Evolutionary conservation across 2,888 invertebrate genomes (phyloP).

Genomic region (Augiades crinisus): DNA sequence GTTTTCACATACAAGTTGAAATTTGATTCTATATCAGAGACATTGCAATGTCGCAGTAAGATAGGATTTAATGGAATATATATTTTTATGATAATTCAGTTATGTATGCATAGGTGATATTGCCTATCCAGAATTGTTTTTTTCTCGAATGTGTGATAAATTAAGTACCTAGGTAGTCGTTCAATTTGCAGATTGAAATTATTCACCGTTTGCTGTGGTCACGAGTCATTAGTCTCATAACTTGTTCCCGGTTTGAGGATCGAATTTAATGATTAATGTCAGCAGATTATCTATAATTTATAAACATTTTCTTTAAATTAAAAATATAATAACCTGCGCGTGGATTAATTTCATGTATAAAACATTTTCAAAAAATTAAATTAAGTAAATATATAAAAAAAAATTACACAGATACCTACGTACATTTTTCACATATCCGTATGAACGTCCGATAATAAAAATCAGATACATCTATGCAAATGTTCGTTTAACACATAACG

Average conservation of each 20-base stretch:
- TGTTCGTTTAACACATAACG: conserved; percentile 9
- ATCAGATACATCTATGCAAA: conserved; percentile 25
- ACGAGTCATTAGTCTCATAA: neutral
- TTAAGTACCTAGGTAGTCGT: too few relatives aligned
- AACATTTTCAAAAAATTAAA: neutral
- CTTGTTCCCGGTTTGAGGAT: neutral
- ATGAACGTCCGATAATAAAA: conserved; percentile 20
- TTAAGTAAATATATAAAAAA: neutral
- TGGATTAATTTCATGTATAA: neutral
- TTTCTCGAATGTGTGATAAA: too few relatives aligned
- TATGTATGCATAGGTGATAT: too few relatives aligned
- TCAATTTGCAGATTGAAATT: neutral
- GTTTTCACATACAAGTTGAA: too few relatives aligned
- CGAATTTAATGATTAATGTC: neutral
- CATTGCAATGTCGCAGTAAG: too few relatives aligned
- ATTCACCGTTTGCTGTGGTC: neutral
- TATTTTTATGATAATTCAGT: too few relatives aligned
- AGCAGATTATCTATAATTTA: neutral
- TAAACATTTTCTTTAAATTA: neutral
- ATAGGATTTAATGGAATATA: too few relatives aligned
- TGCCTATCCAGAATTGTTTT: too few relatives aligned
- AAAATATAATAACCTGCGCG: neutral
- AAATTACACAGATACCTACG: conserved; percentile 27
- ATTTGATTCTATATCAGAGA: too few relatives aligned
- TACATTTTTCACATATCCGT: conserved; percentile 39